Base-by-base conservation (phyloP, 2,797 vertebrate species). In the Melanotaenia trifasciata region DNA sequence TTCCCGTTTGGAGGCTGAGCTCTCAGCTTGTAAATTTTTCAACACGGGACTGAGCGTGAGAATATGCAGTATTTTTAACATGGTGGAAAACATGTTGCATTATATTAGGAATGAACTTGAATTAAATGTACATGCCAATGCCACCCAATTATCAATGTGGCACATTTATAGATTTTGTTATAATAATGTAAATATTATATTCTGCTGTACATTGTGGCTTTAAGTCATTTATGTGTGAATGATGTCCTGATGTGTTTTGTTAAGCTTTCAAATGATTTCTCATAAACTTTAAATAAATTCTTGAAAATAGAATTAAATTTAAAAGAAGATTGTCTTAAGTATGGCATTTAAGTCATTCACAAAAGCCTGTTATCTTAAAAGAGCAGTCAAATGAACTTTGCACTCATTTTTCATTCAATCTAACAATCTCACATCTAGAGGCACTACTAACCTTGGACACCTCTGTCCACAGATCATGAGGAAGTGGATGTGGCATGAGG, bases 361-460 rank as follows among this genome's bases (percentile, higher is more conserved):
- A 67, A 72, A 62, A 64, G 20, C 0, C 18, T 11, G n/a, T 61
- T 58, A 18, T 16, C 1, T 45, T 60, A 50, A 68, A 30, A 63
- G 36, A 33, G 70, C 0, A 7, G 66, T 70, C 38, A 32, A 69
- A 50, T 64, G 18, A 51, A 67, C 8, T 45, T 33, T 72, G 18
- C 3, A 60, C 5, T 28, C 0, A 50, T 57, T 43, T 62, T 43
- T 67, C 12, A 10, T 26, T 38, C 13, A 56, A 24, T 70, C n/a
- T 54, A 26, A 63, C 63, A 24, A 26, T 5, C 18, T 78, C 0
- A 69, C 62, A n/a, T 74, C 71, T 72, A 79, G 63, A 78, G 64
- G 63, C 79, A 69, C 58, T 76, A 96, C 94, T 94, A 87, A 95
- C 95, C 94, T 95, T 88, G 64, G 75, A 81, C 76, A 88, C 61